These are phyloP conservation scores for Malurus melanocephalus DNA, from an alignment of 2,113 vertebrate species.

Conservation along the genomic window DNA sequence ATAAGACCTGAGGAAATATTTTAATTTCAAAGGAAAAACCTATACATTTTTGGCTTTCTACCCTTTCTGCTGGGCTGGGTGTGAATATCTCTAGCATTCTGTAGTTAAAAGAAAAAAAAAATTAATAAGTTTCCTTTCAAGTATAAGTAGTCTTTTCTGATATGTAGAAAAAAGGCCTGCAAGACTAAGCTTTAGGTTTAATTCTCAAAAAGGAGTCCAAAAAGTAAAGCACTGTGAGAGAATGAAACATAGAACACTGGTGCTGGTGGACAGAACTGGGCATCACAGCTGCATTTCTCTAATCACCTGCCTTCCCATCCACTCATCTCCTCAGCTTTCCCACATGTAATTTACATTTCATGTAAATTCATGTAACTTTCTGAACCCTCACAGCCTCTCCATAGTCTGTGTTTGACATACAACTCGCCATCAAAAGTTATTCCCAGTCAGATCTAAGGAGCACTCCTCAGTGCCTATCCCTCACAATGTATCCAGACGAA, in stretches of 20 bases:
- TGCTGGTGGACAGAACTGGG: not conserved
- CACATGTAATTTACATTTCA: not conserved
- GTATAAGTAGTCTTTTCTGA: not conserved
- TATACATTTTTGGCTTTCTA: not conserved
- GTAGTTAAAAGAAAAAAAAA: not conserved
- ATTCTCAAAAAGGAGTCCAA: not conserved
- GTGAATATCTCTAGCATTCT: not conserved
- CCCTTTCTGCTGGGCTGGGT: not conserved
- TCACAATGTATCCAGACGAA: not conserved
- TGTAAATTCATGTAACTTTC: not conserved
- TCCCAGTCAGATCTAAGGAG: not conserved
- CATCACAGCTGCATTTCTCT: not conserved
- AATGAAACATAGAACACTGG: not conserved
- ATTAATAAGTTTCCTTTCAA: not conserved
- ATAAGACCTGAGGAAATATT: slow-evolving; percentile 2
- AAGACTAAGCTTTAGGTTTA: not conserved
- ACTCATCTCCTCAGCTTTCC: not conserved
- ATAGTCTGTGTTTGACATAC: not conserved
- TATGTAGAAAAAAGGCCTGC: not conserved
- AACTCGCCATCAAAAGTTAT: not conserved
- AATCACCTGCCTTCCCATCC: not conserved
- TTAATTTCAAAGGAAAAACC: slow-evolving; percentile 19
- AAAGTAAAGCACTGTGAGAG: not conserved
- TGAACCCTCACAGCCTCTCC: not conserved
- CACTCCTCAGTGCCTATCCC: not conserved